Evolutionary conservation across 2,113 vertebrate species (phyloP).

Genomic region (Bubalus kerabau): DNA sequence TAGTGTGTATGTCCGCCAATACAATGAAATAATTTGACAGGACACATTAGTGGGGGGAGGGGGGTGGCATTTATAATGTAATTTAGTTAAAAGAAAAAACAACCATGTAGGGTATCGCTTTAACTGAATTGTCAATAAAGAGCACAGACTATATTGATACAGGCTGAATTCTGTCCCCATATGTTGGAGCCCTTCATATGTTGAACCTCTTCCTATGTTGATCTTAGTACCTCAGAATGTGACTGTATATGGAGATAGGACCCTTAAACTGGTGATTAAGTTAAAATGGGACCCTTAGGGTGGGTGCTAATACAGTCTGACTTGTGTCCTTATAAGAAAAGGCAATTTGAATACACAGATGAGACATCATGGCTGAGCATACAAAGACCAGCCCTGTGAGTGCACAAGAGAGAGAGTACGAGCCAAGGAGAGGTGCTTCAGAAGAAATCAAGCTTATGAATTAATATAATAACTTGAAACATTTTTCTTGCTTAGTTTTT

Average conservation of each 20-base stretch:
- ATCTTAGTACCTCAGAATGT: not conserved
- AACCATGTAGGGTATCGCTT: not conserved
- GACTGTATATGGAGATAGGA: not conserved
- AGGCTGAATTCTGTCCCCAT: not conserved
- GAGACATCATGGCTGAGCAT: fast-evolving
- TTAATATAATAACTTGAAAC: not conserved
- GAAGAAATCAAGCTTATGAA: not conserved
- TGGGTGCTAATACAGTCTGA: not conserved
- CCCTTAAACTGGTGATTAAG: not conserved
- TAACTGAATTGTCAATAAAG: not conserved
- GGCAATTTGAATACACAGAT: not conserved
- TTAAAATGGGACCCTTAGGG: not conserved
- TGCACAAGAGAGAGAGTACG: not conserved
- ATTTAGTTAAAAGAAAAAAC: not conserved
- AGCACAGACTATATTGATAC: not conserved
- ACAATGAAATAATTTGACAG: not conserved
- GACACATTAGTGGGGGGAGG: not conserved
- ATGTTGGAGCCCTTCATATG: not conserved
- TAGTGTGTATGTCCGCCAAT: not conserved
- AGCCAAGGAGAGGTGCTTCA: not conserved
- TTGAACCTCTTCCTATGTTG: not conserved
- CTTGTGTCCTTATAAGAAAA: not conserved
- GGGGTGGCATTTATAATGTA: not conserved
- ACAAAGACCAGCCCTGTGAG: not conserved
- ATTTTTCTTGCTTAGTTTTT: not conserved